Percentiles rank a stretch among this genome's conserved stretches.
Conservation (phyloP, 1,140 invertebrate genomes). For the Cydia strobilella region DNA sequence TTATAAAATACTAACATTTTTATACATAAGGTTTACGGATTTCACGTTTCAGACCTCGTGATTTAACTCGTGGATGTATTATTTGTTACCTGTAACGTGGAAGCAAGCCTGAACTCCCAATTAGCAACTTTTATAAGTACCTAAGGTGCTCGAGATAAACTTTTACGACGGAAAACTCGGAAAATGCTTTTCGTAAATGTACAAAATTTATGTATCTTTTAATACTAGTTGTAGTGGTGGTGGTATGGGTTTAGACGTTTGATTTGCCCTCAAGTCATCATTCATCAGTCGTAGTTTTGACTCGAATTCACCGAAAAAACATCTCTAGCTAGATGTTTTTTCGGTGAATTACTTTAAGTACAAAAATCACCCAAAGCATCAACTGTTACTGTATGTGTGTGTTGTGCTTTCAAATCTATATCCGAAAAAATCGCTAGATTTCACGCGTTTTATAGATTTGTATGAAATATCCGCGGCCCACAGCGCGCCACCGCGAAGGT, state of each 20-base stretch:
- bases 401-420: neutral
- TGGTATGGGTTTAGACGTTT: no score
- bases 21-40: neutral
- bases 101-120: neutral
- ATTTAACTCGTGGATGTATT: neutral
- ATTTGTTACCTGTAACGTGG: neutral
- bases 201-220: no score
- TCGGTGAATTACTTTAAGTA: no score
- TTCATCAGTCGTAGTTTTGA: no score
- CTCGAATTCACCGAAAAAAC: no score
- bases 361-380: no score
- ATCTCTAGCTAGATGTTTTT: no score
- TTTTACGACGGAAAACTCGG: neutral
- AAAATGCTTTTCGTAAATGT: no score
- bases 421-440: neutral
- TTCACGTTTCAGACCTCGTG: neutral
- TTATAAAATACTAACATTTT: neutral
- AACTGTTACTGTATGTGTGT: neutral
- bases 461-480: constrained; percentile 52
- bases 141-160: no score
- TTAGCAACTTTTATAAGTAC: neutral
- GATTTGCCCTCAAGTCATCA: no score
- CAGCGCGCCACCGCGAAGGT: constrained; percentile 58
- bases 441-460: constrained; percentile 48
- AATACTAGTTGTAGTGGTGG: no score